Conservation (phyloP, 1,140 invertebrate species). For the Zophobas morio region DNA sequence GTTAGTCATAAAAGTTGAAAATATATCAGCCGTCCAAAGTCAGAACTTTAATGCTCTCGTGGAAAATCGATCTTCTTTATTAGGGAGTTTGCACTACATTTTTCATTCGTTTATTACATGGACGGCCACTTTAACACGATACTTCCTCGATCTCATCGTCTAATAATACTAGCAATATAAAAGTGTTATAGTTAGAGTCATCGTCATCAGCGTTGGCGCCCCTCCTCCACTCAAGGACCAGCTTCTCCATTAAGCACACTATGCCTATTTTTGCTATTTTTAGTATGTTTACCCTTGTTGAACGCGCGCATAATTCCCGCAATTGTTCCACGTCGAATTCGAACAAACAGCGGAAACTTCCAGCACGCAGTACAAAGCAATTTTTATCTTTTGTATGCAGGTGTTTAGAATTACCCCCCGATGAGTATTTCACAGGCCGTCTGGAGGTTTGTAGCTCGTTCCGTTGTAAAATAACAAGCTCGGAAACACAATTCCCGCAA, state of each 20-base stretch:
- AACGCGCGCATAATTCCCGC: too few species aligned
- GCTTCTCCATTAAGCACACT: too few species aligned
- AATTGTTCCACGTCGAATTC: constrained; percentile 1
- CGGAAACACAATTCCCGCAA: constrained; percentile 32
- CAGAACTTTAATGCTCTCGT: constrained; percentile 13
- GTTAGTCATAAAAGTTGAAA: constrained; percentile 14
- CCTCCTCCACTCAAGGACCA: too few species aligned
- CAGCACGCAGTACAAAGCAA: constrained; percentile 11
- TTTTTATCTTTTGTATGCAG: constrained; percentile 42
- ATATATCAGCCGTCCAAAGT: background rate
- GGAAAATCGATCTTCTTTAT: constrained; percentile 26
- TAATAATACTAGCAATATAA: too few species aligned
- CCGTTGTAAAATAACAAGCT: constrained; percentile 22
- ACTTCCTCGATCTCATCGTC: background rate
- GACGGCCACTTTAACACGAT: constrained; percentile 9
- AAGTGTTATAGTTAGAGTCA: too few species aligned
- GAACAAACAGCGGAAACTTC: constrained; percentile 21
- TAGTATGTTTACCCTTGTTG: too few species aligned
- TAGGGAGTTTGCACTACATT: constrained; percentile 31
- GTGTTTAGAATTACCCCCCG: constrained; percentile 29
- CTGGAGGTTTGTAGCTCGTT: constrained; percentile 30
- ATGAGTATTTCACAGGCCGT: constrained; percentile 26
- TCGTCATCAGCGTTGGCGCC: too few species aligned
- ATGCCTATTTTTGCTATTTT: too few species aligned
- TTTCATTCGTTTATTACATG: constrained; percentile 33